Percentiles rank a stretch among this genome's conserved stretches.
phyloP scores from a whole-genome alignment of 2,797 vertebrate species.

The Chelon labrosus region DNA sequence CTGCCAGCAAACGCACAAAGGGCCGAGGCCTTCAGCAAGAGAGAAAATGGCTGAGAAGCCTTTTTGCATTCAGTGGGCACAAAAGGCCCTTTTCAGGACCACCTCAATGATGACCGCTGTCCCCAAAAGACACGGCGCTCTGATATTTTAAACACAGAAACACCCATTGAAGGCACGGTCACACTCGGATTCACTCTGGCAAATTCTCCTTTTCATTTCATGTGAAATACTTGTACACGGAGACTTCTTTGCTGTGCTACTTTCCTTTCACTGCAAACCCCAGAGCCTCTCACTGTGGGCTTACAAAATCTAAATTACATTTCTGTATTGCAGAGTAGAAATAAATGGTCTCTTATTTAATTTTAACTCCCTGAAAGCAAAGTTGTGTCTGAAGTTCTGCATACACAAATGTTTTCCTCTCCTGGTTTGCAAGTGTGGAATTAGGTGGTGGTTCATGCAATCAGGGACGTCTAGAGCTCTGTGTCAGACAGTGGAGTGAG shows the following conservation, averaged over 20 bases:
- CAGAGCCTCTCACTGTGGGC: background rate
- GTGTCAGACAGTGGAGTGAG: conserved; percentile 23
- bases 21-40: conserved; percentile 52
- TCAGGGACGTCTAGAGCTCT: conserved; percentile 33
- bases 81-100: conserved; percentile 76
- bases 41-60: conserved; percentile 61
- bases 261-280: background rate
- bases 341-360: background rate
- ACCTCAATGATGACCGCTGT: conserved; percentile 66
- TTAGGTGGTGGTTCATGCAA: conserved; percentile 39
- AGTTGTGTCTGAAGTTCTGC: background rate
- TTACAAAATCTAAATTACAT: background rate
- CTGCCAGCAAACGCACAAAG: conserved; percentile 71
- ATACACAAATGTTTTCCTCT: conserved; percentile 5
- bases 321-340: background rate
- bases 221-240: conserved; percentile 47
- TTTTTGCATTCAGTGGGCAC: conserved; percentile 65
- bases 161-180: conserved; percentile 61
- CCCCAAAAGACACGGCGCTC: conserved; percentile 57
- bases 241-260: conserved; percentile 26
- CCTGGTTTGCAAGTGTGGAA: conserved; percentile 5
- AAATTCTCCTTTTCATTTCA: conserved; percentile 60
- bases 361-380: background rate
- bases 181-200: conserved; percentile 57
- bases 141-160: conserved; percentile 71